Conservation (phyloP, 1,140 invertebrate genomes). For the Leptestheria dahalacensis region DNA sequence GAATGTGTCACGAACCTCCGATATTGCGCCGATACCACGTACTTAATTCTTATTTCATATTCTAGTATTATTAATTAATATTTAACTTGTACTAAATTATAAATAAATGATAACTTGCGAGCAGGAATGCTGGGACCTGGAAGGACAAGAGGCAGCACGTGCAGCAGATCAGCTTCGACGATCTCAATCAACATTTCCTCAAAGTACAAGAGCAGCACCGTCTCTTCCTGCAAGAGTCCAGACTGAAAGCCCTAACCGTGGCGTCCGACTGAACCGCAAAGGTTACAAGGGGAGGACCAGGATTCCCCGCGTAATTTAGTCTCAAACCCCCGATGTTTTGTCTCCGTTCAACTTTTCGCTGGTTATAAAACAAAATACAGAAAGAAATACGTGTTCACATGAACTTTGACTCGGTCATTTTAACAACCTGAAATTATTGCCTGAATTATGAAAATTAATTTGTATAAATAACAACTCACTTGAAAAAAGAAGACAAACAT, state of each 20-base stretch:
- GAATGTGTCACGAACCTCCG: constrained; percentile 65
- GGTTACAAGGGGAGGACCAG: no score
- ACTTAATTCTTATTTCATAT: constrained; percentile 13
- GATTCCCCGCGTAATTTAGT: no score
- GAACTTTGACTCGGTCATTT: no score
- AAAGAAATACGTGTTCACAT: no score
- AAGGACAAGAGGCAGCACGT: constrained; percentile 21
- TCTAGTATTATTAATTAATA: constrained; percentile 3
- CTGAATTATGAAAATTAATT: no score
- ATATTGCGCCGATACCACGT: constrained; percentile 30
- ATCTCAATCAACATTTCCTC: constrained; percentile 45
- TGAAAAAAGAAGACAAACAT: no score
- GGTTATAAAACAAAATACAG: no score
- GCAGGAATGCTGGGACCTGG: constrained; percentile 18
- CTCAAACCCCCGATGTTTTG: no score
- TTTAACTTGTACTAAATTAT: constrained; percentile 8
- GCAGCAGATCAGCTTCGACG: constrained; percentile 40
- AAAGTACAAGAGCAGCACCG: constrained; percentile 45
- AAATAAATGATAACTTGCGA: no score
- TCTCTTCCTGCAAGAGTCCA: not conserved
- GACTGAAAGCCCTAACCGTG: not conserved
- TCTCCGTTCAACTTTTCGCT: no score
- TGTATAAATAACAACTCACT: no score
- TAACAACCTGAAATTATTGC: no score
- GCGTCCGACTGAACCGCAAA: not conserved